These are phyloP conservation scores for Nomia melanderi DNA, from an alignment of 1,140 invertebrate species.

Conservation along the genomic window DNA sequence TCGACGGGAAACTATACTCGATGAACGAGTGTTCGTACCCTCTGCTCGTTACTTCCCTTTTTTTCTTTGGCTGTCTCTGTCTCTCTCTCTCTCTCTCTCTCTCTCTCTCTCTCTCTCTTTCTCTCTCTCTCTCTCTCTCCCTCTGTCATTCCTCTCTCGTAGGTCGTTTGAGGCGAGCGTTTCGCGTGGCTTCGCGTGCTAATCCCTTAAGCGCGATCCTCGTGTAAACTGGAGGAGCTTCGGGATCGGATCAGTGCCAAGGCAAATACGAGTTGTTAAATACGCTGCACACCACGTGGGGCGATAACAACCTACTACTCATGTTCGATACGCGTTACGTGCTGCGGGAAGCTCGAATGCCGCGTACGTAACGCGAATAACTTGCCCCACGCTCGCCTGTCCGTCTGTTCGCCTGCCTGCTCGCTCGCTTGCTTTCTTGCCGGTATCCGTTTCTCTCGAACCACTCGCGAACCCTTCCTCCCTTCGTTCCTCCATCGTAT, in stretches of 20 bases:
- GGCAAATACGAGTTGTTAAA: slow-evolving; percentile 68
- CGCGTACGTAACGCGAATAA: slow-evolving; percentile 49
- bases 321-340: slow-evolving; percentile 59
- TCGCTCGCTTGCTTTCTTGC: background rate
- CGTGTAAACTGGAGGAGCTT: slow-evolving; percentile 59
- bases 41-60: background rate
- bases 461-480: background rate
- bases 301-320: slow-evolving; percentile 62
- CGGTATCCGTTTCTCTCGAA: slow-evolving; percentile 22
- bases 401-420: background rate
- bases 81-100: slow-evolving; percentile 22
- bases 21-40: slow-evolving; percentile 19
- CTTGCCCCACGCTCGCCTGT: slow-evolving; percentile 14
- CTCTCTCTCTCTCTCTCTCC: background rate
- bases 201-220: slow-evolving; percentile 62
- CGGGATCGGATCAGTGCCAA: slow-evolving; percentile 63
- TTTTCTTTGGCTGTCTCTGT: background rate
- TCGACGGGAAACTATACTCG: slow-evolving; percentile 30
- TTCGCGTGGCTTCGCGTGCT: slow-evolving; percentile 57
- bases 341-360: slow-evolving; percentile 30
- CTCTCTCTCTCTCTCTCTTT: too few relatives aligned
- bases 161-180: slow-evolving; percentile 32
- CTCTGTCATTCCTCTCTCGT: background rate
- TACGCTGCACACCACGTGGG: slow-evolving; percentile 47
- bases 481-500: background rate